A percentile compares a stretch with the other conserved stretches of the same genome.
These are phyloP conservation scores for Pseudochirops corinnae DNA, from an alignment of 2,797 vertebrate species.

Conservation along the genomic window DNA sequence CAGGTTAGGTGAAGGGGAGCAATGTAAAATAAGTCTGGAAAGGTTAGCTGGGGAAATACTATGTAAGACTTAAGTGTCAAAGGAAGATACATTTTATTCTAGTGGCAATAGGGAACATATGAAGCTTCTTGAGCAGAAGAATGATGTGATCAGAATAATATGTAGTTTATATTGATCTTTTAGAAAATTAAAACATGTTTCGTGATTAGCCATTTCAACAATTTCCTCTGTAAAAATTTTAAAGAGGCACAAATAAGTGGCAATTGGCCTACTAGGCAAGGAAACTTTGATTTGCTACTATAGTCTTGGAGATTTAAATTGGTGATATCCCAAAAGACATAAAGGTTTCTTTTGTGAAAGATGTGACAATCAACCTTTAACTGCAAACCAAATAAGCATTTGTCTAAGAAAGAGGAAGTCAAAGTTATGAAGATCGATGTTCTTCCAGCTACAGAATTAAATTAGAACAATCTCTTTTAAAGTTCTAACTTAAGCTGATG, in stretches of 20 bases:
- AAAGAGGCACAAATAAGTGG: background rate
- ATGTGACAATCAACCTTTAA: conserved; percentile 61
- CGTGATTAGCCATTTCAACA: background rate
- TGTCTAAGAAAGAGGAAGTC: conserved; percentile 51
- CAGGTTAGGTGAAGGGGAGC: background rate
- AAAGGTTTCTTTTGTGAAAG: conserved; percentile 41
- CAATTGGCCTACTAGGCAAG: background rate
- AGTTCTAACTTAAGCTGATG: conserved; percentile 67
- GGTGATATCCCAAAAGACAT: conserved; percentile 17
- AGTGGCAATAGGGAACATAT: background rate
- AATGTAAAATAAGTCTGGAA: background rate
- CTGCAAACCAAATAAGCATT: conserved; percentile 35
- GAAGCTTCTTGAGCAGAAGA: background rate
- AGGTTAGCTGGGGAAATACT: background rate
- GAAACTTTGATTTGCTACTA: background rate
- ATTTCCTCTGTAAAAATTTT: background rate
- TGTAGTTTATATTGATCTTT: background rate
- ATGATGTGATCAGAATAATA: background rate
- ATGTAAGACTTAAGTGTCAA: background rate
- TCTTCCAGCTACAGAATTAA: conserved; percentile 58
- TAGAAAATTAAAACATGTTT: background rate
- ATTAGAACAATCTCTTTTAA: conserved; percentile 69
- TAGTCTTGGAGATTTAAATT: conserved; percentile 1
- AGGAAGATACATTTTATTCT: background rate
- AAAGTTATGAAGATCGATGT: conserved; percentile 59